Evolutionary conservation across 2,113 vertebrate genomes (phyloP), one percentile per base, ranked within the genome.

Genomic region (Corvus hawaiiensis): DNA sequence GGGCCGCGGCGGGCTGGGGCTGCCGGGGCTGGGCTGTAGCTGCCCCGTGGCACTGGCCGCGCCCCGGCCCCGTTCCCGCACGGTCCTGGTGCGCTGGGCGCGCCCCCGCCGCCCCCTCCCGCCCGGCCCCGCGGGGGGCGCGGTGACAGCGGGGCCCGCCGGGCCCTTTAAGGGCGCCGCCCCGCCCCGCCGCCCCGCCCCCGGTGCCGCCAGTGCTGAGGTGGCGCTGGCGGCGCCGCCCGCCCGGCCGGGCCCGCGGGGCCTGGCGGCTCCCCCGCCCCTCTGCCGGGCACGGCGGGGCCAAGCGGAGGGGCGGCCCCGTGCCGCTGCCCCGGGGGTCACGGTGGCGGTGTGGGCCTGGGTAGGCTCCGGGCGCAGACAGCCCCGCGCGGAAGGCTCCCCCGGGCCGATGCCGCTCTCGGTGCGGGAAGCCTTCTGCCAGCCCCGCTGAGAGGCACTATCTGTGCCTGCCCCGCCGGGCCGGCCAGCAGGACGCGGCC

Each of bases 311-410:
- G n/a, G 54, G 16, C 7, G 5, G 22, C 22, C 20, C 41, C 14
- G 4, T 19, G 30, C 61, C 16, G 8, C 35, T 21, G 78, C 28
- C 14, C 30, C 15, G 41, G 8, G 27, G 32, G 21, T 13, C 15
- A 7, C 19, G 26, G 63, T n/a, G 59, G 35, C 28, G 24, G 14
- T 14, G 14, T 44, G 8, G 62, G 52, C 63, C 30, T 5, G 16
- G 33, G 5, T 4, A 1, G 23, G 32, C n/a, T 54, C 37, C 14
- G 23, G 49, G 43, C 5, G 0, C 58, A 5, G 46, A 7, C 32
- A 4, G 14, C 32, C 17, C 46, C 7, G 4, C 17, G 21, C 22
- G 7, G 55, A 22, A 49, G 32, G 19, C 21, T 35, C 24, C 35
- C 12, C 51, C 10, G 56, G 44, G 43, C 28, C 15, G 19, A 5